Conservation (phyloP, 2,797 vertebrate species). For the Lepus townsendii region DNA sequence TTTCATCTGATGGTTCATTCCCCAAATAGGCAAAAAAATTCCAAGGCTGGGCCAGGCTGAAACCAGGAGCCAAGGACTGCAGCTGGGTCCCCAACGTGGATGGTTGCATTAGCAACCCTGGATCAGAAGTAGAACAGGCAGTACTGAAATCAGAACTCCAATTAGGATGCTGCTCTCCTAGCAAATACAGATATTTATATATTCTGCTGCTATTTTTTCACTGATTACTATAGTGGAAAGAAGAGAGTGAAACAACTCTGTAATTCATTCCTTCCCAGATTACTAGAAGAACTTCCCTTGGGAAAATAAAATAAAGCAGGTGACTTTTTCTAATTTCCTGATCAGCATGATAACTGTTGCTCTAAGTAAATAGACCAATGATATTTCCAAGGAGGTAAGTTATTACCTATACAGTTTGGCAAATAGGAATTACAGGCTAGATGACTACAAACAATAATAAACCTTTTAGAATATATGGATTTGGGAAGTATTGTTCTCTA, state of each 20-base stretch:
- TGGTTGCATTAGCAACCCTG: too few relatives aligned
- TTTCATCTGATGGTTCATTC: too few relatives aligned
- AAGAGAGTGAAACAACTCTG: not conserved
- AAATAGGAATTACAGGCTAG: not conserved
- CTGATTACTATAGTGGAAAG: not conserved
- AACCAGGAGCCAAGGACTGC: too few relatives aligned
- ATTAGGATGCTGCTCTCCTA: too few relatives aligned
- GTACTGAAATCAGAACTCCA: too few relatives aligned
- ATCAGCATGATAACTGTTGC: not conserved
- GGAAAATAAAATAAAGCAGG: not conserved
- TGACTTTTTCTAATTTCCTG: not conserved
- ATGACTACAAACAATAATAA: not conserved
- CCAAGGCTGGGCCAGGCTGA: too few relatives aligned
- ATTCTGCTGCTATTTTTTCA: not conserved
- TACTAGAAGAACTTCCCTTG: not conserved
- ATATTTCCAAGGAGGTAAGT: not conserved
- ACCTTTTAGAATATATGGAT: not conserved
- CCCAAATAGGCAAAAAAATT: too few relatives aligned
- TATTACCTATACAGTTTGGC: not conserved
- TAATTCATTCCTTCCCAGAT: not conserved
- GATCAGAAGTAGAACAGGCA: too few relatives aligned
- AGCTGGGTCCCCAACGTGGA: too few relatives aligned
- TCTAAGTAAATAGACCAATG: not conserved
- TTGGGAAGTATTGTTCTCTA: not conserved
- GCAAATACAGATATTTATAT: not conserved